A percentile compares a stretch with the other conserved stretches of the same genome.
Conservation (phyloP, 2,888 invertebrate genomes). For the Thereva nobilitata region DNA sequence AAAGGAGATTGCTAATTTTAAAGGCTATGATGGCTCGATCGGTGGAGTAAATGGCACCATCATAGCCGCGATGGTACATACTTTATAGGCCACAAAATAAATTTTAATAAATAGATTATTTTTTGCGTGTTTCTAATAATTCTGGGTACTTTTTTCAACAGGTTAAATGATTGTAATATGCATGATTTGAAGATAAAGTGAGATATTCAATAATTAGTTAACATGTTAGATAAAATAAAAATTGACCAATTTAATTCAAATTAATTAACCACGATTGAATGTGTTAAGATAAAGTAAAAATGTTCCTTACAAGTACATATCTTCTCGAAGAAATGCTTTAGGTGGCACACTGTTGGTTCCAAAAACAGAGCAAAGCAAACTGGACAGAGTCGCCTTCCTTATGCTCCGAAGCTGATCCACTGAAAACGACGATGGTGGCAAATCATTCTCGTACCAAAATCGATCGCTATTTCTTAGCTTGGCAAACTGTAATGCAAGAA, state of each 20-base stretch:
- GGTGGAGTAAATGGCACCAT: too few species aligned
- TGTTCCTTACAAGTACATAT: conserved; percentile 77
- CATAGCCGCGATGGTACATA: too few species aligned
- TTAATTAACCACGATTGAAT: too few species aligned
- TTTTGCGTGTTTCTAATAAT: too few species aligned
- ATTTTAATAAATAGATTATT: too few species aligned
- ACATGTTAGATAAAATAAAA: neutral
- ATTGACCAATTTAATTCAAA: neutral
- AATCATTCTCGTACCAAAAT: conserved; percentile 95
- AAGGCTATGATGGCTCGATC: too few species aligned
- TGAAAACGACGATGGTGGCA: conserved; percentile 82
- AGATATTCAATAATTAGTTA: neutral
- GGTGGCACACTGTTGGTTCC: conserved; percentile 76
- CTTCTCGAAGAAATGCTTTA: conserved; percentile 81
- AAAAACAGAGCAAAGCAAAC: conserved; percentile 76
- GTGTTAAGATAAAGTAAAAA: conserved; percentile 42
- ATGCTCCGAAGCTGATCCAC: conserved; percentile 80
- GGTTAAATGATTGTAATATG: too few species aligned
- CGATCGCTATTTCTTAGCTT: conserved; percentile 83
- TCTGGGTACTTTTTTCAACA: too few species aligned
- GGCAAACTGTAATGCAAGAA: conserved; percentile 81
- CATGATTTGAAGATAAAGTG: neutral
- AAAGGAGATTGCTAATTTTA: too few species aligned
- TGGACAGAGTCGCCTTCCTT: conserved; percentile 76
- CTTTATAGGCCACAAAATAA: too few species aligned